These are phyloP conservation scores for Uropetala carovei DNA, from an alignment of 2,888 invertebrate genomes.

Conservation along the genomic window DNA sequence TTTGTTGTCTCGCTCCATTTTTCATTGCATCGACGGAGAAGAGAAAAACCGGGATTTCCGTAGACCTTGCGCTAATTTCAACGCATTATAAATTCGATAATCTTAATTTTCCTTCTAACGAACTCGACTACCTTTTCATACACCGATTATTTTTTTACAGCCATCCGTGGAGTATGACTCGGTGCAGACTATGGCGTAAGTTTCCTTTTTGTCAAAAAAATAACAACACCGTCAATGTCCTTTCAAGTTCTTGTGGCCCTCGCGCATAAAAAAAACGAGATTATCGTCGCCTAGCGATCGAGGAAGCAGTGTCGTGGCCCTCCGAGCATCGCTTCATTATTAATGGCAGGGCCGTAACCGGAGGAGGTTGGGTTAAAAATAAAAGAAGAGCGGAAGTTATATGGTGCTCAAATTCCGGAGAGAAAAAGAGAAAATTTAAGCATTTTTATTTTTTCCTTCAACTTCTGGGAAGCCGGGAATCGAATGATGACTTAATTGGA, in stretches of 20 bases:
- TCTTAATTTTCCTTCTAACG: too few species aligned
- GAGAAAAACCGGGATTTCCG: too few species aligned
- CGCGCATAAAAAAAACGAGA: not conserved
- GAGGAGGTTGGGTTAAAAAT: not conserved
- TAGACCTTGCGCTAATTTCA: too few species aligned
- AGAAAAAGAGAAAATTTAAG: not conserved
- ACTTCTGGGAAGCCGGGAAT: not conserved
- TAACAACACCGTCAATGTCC: not conserved
- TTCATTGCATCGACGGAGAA: too few species aligned
- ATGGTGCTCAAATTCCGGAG: not conserved
- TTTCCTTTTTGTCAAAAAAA: not conserved
- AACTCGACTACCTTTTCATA: too few species aligned
- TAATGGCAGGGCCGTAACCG: not conserved
- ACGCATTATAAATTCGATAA: too few species aligned
- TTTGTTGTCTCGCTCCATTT: too few species aligned
- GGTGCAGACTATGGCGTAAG: too few species aligned
- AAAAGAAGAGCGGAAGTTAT: not conserved
- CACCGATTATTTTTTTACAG: too few species aligned
- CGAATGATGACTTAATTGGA: constrained; percentile 12
- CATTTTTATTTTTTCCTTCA: not conserved
- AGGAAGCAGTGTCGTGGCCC: not conserved
- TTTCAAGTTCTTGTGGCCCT: not conserved
- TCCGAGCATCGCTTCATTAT: not conserved
- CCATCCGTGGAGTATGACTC: too few species aligned
- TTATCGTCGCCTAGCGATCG: not conserved